Conservation (phyloP, 2,888 invertebrate species). For the Theretra japonica region DNA sequence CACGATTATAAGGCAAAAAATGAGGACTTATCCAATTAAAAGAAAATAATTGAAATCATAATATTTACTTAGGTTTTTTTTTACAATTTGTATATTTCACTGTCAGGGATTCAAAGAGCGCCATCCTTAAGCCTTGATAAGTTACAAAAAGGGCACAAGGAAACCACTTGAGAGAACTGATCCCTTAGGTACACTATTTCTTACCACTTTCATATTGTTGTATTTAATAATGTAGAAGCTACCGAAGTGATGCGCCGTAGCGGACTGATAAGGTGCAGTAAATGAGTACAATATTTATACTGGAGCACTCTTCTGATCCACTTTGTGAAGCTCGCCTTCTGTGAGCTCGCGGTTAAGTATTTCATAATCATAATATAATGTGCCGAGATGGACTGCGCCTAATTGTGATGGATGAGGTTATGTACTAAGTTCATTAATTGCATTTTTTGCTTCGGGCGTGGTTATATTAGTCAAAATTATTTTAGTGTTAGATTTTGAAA, state of each 20-base stretch:
- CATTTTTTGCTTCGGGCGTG: background rate
- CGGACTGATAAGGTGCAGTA: constrained; percentile 68
- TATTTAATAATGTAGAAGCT: constrained; percentile 41
- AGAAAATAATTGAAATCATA: no score
- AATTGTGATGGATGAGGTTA: constrained; percentile 61
- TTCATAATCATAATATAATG: constrained; percentile 70
- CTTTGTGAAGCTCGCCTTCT: constrained; percentile 48
- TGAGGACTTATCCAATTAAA: no score
- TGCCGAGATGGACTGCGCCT: constrained; percentile 66
- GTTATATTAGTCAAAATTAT: background rate
- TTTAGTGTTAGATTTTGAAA: background rate
- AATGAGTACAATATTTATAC: constrained; percentile 75
- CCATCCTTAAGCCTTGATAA: no score
- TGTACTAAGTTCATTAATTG: no score
- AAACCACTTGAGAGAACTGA: no score
- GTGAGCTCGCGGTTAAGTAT: constrained; percentile 47
- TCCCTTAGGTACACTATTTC: no score
- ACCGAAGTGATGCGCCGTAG: constrained; percentile 52
- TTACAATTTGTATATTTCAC: no score
- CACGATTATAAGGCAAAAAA: no score
- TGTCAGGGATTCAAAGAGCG: no score
- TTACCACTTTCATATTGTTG: constrained; percentile 10
- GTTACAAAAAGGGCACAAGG: no score
- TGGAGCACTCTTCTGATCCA: constrained; percentile 67
- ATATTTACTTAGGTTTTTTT: no score